phyloP scores from a whole-genome alignment of 2,797 vertebrate genomes.

The Phoebastria nigripes region DNA sequence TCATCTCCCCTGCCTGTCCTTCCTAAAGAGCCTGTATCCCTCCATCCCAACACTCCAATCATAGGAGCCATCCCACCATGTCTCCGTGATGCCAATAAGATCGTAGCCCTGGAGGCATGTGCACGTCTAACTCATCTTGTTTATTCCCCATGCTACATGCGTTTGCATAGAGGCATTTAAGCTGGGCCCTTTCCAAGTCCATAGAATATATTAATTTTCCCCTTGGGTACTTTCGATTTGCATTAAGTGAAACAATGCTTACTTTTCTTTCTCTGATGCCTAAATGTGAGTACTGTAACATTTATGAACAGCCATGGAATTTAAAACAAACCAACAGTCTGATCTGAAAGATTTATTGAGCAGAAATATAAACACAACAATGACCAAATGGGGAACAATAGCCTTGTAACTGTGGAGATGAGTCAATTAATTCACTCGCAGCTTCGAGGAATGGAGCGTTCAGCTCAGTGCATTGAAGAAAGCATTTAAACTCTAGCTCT shows the following conservation, averaged over 20 bases:
- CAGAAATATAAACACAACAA: neutral
- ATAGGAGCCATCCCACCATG: too few relatives aligned
- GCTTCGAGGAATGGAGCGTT: neutral
- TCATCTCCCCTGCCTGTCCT: too few relatives aligned
- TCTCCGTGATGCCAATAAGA: too few relatives aligned
- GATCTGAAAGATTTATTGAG: slow-evolving; percentile 1
- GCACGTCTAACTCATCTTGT: too few relatives aligned
- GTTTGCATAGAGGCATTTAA: too few relatives aligned
- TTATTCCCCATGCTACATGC: too few relatives aligned
- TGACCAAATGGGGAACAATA: neutral
- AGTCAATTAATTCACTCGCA: neutral
- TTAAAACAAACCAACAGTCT: slow-evolving; percentile 33
- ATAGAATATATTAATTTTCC: slow-evolving; percentile 18
- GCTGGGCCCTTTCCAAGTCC: neutral
- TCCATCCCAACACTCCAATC: too few relatives aligned
- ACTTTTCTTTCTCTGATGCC: slow-evolving; percentile 22
- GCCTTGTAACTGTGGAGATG: neutral
- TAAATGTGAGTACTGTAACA: neutral
- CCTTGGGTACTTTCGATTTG: slow-evolving; percentile 27
- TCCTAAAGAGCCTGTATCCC: too few relatives aligned
- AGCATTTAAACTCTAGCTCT: neutral
- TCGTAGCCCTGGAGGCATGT: too few relatives aligned
- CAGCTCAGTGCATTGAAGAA: neutral
- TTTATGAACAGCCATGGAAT: neutral
- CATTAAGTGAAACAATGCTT: slow-evolving; percentile 58